Evolutionary conservation across 2,888 invertebrate genomes (phyloP).

Genomic region (Chymomyza fuscimana): DNA sequence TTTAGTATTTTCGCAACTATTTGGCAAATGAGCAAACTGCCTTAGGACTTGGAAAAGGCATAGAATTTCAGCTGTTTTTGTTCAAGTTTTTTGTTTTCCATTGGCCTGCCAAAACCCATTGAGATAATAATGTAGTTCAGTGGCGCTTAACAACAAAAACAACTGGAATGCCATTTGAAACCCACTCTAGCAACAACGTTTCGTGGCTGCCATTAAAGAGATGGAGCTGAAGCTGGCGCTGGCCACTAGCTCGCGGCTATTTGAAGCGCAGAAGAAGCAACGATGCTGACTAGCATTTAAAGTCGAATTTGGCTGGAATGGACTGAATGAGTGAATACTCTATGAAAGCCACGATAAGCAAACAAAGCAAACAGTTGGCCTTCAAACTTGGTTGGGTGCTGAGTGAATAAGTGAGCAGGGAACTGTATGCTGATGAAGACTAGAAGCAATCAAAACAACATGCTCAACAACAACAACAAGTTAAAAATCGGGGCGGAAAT

Average conservation of each 20-base stretch:
- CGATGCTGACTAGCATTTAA: constrained; percentile 43
- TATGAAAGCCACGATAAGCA: constrained; percentile 38
- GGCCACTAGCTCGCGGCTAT: constrained; percentile 11
- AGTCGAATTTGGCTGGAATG: constrained; percentile 23
- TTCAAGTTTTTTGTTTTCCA: constrained; percentile 47
- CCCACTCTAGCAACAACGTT: constrained; percentile 25
- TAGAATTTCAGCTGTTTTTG: constrained; percentile 31
- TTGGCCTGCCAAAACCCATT: constrained; percentile 39
- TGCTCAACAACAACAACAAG: constrained; percentile 6
- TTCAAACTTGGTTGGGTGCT: constrained; percentile 9
- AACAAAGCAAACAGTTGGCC: constrained; percentile 35
- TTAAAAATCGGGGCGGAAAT: constrained; percentile 41
- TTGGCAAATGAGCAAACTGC: constrained; percentile 34
- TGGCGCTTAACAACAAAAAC: constrained; percentile 22
- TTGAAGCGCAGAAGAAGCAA: constrained; percentile 34
- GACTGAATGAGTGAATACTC: background rate
- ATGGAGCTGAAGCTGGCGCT: no score
- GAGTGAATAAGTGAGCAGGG: background rate
- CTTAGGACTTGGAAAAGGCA: constrained; percentile 32
- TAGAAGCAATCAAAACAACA: constrained; percentile 51
- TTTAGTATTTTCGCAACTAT: constrained; percentile 39
- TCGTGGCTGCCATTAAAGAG: background rate
- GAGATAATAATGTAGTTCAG: constrained; percentile 30
- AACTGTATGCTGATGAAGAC: constrained; percentile 7
- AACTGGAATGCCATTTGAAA: constrained; percentile 23